phyloP scores from a whole-genome alignment of 2,113 vertebrate species.

The Vidua chalybeata region DNA sequence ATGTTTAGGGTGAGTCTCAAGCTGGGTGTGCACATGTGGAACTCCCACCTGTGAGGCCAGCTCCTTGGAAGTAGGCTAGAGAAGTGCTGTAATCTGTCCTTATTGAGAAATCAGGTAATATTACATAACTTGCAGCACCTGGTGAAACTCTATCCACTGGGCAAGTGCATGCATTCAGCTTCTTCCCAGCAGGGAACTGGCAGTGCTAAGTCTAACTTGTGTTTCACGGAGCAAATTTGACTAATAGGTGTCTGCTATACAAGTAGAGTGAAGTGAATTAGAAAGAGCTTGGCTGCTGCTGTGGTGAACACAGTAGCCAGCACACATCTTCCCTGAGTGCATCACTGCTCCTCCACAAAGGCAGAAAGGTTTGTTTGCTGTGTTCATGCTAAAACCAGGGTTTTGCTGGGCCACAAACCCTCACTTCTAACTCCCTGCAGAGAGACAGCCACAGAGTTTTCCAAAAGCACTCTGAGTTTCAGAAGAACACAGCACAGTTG shows the following conservation, averaged over 20 bases:
- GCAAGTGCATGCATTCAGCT: neutral
- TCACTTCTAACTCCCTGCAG: neutral
- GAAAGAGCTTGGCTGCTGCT: neutral
- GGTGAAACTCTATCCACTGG: conserved; percentile 35
- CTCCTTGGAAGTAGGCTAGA: conserved; percentile 57
- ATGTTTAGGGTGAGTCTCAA: conserved; percentile 45
- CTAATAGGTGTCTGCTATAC: conserved; percentile 36
- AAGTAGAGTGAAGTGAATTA: neutral
- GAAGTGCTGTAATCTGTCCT: conserved; percentile 38
- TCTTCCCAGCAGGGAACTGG: conserved; percentile 24
- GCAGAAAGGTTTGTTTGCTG: neutral
- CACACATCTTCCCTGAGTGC: neutral
- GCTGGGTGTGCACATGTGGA: conserved; percentile 47
- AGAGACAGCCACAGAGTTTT: neutral
- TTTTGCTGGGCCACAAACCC: neutral
- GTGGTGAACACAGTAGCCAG: neutral
- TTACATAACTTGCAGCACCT: conserved; percentile 56
- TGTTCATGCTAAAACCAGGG: neutral
- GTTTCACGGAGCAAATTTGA: conserved; percentile 9
- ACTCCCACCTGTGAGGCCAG: conserved; percentile 45
- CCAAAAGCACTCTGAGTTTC: neutral
- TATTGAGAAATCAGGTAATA: conserved; percentile 43
- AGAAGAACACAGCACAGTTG: neutral
- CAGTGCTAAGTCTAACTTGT: neutral
- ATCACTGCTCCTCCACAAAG: neutral